A percentile compares a stretch with the other conserved stretches of the same genome.
Evolutionary conservation across 2,888 invertebrate genomes (phyloP).

Genomic region (Craniophora ligustri): DNA sequence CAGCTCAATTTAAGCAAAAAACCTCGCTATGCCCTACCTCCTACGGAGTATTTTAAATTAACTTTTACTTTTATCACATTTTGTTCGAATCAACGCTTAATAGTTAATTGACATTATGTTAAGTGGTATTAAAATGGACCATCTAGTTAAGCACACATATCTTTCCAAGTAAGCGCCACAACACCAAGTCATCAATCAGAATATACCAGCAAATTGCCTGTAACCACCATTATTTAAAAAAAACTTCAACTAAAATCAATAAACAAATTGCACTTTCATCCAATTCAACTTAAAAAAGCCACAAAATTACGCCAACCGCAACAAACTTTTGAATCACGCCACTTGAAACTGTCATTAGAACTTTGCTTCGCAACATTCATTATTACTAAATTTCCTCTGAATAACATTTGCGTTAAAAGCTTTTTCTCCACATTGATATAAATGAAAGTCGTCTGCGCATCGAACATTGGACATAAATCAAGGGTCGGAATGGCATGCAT

Average conservation of each 20-base stretch:
- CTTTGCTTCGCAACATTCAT: conserved; percentile 61
- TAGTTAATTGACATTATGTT: too few relatives aligned
- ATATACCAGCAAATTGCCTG: background rate
- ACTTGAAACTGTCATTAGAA: conserved; percentile 56
- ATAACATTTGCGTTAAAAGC: conserved; percentile 78
- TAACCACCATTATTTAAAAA: background rate
- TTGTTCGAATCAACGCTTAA: too few relatives aligned
- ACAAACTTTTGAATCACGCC: conserved; percentile 46
- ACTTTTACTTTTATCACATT: too few relatives aligned
- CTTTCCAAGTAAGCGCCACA: too few relatives aligned
- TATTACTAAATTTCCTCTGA: conserved; percentile 65
- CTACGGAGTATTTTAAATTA: too few relatives aligned
- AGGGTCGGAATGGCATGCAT: conserved; percentile 63
- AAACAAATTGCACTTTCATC: conserved; percentile 19
- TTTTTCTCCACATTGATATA: conserved; percentile 84
- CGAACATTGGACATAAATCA: conserved; percentile 79
- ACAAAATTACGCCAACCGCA: conserved; percentile 18
- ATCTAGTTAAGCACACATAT: too few relatives aligned
- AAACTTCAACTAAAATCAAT: conserved; percentile 1
- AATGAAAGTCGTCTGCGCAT: conserved; percentile 75
- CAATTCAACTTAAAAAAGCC: conserved; percentile 11
- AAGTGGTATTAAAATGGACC: too few relatives aligned
- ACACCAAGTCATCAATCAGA: background rate
- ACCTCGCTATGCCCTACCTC: too few relatives aligned
- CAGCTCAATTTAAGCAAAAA: too few relatives aligned